Conservation (phyloP, 2,888 invertebrate species). For the Theretra japonica region DNA sequence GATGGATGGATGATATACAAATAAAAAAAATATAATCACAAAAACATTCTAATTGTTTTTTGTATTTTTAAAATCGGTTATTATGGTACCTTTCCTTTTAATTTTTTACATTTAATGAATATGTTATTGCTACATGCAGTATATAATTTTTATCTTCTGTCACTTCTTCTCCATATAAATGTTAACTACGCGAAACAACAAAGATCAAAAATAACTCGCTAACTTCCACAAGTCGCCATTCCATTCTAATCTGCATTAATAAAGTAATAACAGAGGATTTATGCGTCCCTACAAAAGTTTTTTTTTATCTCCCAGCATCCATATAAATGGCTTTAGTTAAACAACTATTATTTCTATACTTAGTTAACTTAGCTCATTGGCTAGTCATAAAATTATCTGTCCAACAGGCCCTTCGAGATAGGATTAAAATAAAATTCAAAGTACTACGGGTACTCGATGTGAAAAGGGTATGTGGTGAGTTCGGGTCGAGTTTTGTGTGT, state of each 20-base stretch:
- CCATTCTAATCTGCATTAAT: neutral
- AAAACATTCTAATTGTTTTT: too few relatives aligned
- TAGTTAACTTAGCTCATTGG: constrained; percentile 22
- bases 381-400: constrained; percentile 21
- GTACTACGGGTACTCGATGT: constrained; percentile 5
- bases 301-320: too few relatives aligned
- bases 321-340: constrained; percentile 10
- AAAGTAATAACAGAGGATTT: constrained; percentile 1
- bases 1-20: too few relatives aligned
- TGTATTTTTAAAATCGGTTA: too few relatives aligned
- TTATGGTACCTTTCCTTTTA: too few relatives aligned
- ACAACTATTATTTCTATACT: constrained; percentile 25
- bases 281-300: neutral
- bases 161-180: too few relatives aligned
- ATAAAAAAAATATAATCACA: too few relatives aligned
- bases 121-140: too few relatives aligned
- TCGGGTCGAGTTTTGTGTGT: constrained; percentile 1
- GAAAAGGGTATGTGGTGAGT: neutral
- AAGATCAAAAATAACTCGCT: too few relatives aligned
- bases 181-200: too few relatives aligned
- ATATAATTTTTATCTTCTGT: too few relatives aligned
- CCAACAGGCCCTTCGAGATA: neutral
- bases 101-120: too few relatives aligned
- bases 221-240: neutral
- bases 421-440: constrained; percentile 10